Evolutionary conservation across 2,888 invertebrate species (phyloP), one percentile per base, ranked within the genome.

Genomic region (Dryococelus australis): DNA sequence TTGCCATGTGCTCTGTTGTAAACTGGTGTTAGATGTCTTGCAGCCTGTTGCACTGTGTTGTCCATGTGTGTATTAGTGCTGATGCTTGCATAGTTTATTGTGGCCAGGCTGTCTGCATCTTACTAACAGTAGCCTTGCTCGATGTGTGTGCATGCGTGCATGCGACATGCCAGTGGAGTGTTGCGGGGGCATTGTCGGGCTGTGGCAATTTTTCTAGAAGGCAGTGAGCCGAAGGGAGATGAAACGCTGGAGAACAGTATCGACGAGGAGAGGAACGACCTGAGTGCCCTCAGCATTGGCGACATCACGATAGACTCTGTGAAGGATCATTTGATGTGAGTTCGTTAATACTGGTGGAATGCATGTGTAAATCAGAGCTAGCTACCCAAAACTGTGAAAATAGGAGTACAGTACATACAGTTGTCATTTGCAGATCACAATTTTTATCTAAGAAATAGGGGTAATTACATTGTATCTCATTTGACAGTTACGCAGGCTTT

Each of bases 261-360:
- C 81, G 92, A 91, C 86, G 92, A 89, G 92, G 96, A 93, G 91
- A 95, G 92, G 88, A 95, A 95, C 53, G 89, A 89, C 51, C 88
- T 89, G 86, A 89, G 90, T 85, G 90, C 91, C 24, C 89, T 91
- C 90, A 95, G 95, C 80, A 94, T 95, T 88, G 98, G 96, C 26
- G 98, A 98, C 93, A 98, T 98, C 91, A 98, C 98, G 6, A 97
- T 98, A 89, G 98, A 99, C 94, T 98, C 98, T 51, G 97, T 98
- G 86, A 96, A 97, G 90, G 98, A 98, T 93, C 98, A 98, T 94
- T 94, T 97, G 88, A 86, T 89, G 88, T 88, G 84, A 87, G 88
- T 88, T 4, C 1, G 35, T 35, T 35, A 3, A 35, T 35, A 35
- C 4, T 35, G 35, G 35, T 35, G 35, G 35, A 35, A 3, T 35